A percentile compares a stretch with the other conserved stretches of the same genome.
phyloP scores from a whole-genome alignment of 2,797 vertebrate genomes.

The Trichosurus vulpecula region DNA sequence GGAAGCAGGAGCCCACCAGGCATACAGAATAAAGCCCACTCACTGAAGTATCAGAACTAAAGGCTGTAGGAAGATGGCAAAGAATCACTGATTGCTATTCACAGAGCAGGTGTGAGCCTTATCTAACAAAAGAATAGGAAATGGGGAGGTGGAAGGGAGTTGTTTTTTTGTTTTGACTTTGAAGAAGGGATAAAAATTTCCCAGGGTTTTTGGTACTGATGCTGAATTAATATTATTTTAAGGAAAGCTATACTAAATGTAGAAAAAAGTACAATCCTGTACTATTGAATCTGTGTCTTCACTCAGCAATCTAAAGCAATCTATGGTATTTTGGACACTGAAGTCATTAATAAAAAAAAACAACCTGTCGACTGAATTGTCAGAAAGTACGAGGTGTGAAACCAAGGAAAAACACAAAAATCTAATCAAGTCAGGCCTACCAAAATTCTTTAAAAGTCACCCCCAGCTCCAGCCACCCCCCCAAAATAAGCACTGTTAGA shows the following conservation, averaged over 20 bases:
- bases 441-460: neutral
- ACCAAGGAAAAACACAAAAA: neutral
- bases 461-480: neutral
- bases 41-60: neutral
- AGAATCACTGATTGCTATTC: neutral
- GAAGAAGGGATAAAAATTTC: neutral
- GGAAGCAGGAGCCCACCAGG: neutral
- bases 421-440: neutral
- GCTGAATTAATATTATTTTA: neutral
- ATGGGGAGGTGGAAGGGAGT: neutral
- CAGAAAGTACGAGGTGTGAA: neutral
- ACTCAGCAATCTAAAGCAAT: neutral
- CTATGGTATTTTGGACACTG: neutral
- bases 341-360: neutral
- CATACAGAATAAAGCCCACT: neutral
- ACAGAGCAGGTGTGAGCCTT: neutral
- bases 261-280: neutral
- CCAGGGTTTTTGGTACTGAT: neutral
- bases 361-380: neutral
- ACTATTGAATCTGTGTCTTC: neutral
- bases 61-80: neutral
- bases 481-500: slow-evolving; percentile 13
- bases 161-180: neutral
- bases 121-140: neutral
- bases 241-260: neutral